phyloP scores from a whole-genome alignment of 2,113 vertebrate species.

The Calidris pugnax region DNA sequence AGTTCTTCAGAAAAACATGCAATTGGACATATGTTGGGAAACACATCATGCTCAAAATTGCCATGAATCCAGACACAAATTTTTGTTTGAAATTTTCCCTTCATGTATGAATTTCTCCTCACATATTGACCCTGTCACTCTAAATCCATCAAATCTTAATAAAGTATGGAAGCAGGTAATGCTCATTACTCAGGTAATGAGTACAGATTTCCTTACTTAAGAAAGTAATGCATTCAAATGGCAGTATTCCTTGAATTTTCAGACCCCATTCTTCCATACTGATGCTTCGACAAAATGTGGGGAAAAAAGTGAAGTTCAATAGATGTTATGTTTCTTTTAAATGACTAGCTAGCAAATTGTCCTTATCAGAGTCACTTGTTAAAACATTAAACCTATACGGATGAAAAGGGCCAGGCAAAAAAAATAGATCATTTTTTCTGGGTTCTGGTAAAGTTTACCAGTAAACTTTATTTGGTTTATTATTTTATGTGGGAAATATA shows the following conservation, averaged over 20 bases:
- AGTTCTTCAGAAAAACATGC: neutral
- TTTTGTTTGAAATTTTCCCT: neutral
- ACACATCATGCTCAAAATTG: neutral
- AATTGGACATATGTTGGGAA: neutral
- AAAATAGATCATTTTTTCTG: neutral
- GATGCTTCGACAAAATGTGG: neutral
- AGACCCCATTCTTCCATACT: neutral
- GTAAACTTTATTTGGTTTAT: neutral
- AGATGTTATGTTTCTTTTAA: neutral
- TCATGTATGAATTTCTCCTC: neutral
- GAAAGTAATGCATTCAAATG: neutral
- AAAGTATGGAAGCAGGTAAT: neutral
- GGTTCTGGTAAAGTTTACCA: neutral
- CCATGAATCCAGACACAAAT: neutral
- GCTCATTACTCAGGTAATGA: neutral
- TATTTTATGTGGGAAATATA: neutral
- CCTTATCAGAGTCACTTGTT: neutral
- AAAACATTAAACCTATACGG: neutral
- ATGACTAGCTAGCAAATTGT: neutral
- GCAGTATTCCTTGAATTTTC: neutral
- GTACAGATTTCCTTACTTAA: neutral
- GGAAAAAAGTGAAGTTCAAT: neutral
- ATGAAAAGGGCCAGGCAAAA: neutral
- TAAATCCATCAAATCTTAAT: neutral
- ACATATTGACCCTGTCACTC: neutral